A percentile compares a stretch with the other conserved stretches of the same genome.
Evolutionary conservation across 2,797 vertebrate genomes (phyloP).

Genomic region (Rallus crepitans): DNA sequence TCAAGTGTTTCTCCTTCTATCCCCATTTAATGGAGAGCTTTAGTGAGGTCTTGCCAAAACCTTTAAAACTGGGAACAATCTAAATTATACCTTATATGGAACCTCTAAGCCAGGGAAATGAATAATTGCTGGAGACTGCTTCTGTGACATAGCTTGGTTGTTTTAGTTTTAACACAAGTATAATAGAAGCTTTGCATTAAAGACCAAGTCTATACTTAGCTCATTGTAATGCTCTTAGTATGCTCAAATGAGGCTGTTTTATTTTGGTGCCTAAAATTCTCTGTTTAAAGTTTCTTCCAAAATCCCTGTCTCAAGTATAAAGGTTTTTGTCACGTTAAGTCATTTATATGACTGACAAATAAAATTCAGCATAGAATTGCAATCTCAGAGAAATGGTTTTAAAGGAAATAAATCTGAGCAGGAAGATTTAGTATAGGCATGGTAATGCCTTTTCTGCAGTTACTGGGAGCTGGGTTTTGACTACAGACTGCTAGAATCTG

Average conservation of each 20-base stretch:
- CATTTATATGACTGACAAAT: constrained; percentile 62
- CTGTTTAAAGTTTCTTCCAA: background rate
- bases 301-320: background rate
- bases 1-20: background rate
- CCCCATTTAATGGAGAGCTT: background rate
- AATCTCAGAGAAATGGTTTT: constrained; percentile 39
- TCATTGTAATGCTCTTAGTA: constrained; percentile 44
- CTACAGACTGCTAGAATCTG: constrained; percentile 6
- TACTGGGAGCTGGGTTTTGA: background rate
- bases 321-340: constrained; percentile 40
- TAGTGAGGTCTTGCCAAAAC: constrained; percentile 55
- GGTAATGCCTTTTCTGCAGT: constrained; percentile 18
- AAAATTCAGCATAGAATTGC: constrained; percentile 48
- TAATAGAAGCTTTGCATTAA: constrained; percentile 23
- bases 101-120: constrained; percentile 32
- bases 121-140: constrained; percentile 45
- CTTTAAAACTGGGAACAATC: background rate
- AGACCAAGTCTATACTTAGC: constrained; percentile 20
- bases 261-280: constrained; percentile 30
- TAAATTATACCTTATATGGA: constrained; percentile 18
- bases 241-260: constrained; percentile 15
- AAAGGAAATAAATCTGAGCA: constrained; percentile 55
- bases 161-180: constrained; percentile 29
- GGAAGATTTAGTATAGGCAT: constrained; percentile 38
- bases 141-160: constrained; percentile 31